Evolutionary conservation across 2,113 vertebrate species (phyloP).

Genomic region (Hucho hucho): DNA sequence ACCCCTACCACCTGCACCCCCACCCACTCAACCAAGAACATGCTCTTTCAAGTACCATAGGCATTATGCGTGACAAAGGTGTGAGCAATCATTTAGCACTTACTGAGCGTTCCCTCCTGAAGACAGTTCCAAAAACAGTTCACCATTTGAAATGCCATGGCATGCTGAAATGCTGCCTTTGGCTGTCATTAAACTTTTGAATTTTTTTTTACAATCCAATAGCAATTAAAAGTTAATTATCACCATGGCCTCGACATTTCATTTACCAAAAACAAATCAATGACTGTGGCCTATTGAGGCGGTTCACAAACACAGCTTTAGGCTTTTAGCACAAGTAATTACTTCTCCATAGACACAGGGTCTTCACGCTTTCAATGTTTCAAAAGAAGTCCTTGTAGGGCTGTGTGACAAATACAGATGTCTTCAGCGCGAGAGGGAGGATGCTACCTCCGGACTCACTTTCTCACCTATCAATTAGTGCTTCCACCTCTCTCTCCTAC

Average conservation of each 20-base stretch:
- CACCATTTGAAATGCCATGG: constrained; percentile 4
- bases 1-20: neutral
- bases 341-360: constrained; percentile 7
- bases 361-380: constrained; percentile 7
- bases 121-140: neutral
- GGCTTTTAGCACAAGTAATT: constrained; percentile 5
- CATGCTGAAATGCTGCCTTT: neutral
- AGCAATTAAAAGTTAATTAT: constrained; percentile 38
- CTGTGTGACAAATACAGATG: constrained; percentile 7
- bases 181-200: constrained; percentile 4
- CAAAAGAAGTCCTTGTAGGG: constrained; percentile 4
- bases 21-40: neutral
- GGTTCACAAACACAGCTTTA: constrained; percentile 1
- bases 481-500: neutral
- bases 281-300: constrained; percentile 4
- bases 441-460: neutral
- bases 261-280: constrained; percentile 17
- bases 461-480: constrained; percentile 14
- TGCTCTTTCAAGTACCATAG: neutral
- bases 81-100: neutral
- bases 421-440: neutral
- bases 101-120: neutral
- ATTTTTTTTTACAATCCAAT: constrained; percentile 6
- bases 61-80: neutral
- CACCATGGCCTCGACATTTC: constrained; percentile 7